Evolutionary conservation across 2,113 vertebrate species (phyloP).

Genomic region (Indicator maculatus): DNA sequence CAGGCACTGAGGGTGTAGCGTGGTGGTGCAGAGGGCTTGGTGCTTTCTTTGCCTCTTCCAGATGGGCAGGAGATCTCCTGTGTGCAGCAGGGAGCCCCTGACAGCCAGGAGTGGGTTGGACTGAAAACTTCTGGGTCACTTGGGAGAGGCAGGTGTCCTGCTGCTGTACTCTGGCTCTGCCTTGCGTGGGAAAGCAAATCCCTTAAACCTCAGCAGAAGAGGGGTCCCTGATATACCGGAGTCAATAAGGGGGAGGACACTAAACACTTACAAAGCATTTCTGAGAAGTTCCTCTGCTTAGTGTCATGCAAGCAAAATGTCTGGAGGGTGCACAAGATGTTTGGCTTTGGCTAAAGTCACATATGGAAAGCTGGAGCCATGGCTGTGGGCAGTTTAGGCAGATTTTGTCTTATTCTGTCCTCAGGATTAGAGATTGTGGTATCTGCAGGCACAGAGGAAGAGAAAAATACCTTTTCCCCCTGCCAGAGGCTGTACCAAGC

Average conservation of each 20-base stretch:
- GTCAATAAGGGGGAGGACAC: not conserved
- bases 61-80: not conserved
- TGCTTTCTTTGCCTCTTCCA: not conserved
- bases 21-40: too few relatives aligned
- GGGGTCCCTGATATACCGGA: not conserved
- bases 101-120: not conserved
- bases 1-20: fast-evolving
- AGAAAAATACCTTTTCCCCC: not conserved
- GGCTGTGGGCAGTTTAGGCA: not conserved
- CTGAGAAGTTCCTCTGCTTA: not conserved
- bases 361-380: not conserved
- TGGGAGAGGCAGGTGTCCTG: not conserved
- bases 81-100: fast-evolving
- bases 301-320: not conserved
- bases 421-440: not conserved
- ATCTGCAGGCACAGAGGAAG: not conserved
- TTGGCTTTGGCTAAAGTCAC: not conserved
- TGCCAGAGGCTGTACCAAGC: not conserved
- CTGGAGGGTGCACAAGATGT: fast-evolving
- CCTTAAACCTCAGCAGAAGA: not conserved
- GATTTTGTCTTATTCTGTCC: not conserved
- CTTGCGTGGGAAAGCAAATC: fast-evolving
- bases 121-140: not conserved
- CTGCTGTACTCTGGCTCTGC: not conserved
- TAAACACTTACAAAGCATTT: not conserved